Conservation (phyloP, 2,888 invertebrate species). For the Magallana nippona region DNA sequence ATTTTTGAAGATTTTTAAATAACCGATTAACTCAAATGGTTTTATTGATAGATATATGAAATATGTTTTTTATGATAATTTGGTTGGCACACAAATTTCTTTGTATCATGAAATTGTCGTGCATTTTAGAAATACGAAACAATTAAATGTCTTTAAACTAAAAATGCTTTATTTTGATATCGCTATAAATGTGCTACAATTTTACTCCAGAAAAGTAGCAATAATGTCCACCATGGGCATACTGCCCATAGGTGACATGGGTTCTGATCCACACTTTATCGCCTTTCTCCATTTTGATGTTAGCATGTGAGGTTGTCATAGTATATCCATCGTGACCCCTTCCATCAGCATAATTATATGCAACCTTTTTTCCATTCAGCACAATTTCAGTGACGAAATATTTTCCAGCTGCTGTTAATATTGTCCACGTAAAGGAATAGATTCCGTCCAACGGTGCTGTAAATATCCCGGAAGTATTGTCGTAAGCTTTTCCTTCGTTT, state of each 20-base stretch:
- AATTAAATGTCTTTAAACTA: no score
- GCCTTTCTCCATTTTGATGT: neutral
- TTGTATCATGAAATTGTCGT: no score
- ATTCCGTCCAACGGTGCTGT: neutral
- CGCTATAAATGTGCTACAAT: neutral
- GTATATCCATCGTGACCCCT: neutral
- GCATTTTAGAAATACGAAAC: no score
- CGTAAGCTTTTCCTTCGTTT: neutral
- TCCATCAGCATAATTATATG: neutral
- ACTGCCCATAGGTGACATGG: neutral
- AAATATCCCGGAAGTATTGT: neutral
- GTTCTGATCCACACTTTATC: neutral
- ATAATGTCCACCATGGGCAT: neutral
- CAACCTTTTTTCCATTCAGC: neutral
- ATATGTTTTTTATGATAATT: no score
- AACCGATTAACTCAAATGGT: no score
- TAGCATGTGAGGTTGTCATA: neutral
- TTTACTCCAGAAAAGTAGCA: slow-evolving; percentile 1
- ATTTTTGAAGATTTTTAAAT: no score
- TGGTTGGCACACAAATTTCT: no score
- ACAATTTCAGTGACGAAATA: neutral
- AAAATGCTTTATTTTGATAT: no score
- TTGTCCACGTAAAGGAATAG: neutral
- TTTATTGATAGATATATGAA: no score
- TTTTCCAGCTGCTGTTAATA: neutral